Percentiles rank a stretch among this genome's conserved stretches.
Conservation (phyloP, 2,113 vertebrate species). For the Bubo scandiacus region DNA sequence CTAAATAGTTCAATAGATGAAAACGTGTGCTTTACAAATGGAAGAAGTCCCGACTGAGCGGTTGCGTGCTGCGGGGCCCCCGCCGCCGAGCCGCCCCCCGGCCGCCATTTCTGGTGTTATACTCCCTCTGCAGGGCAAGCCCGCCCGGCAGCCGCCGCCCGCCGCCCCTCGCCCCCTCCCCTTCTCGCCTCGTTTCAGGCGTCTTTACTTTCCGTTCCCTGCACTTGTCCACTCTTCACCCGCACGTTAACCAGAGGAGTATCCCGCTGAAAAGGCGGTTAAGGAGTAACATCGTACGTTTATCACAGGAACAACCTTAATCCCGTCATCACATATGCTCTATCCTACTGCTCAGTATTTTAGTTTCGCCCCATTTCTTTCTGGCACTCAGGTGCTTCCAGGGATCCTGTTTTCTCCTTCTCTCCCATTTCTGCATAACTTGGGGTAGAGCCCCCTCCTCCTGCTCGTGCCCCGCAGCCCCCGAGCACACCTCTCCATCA, state of each 20-base stretch:
- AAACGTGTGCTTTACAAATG: neutral
- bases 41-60: neutral
- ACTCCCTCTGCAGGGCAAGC: constrained; percentile 72
- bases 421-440: neutral
- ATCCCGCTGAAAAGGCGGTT: neutral
- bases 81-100: neutral
- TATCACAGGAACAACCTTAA: neutral
- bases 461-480: neutral
- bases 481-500: neutral
- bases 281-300: accelerated
- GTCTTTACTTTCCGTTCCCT: accelerated
- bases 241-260: accelerated
- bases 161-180: neutral
- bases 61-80: accelerated
- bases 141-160: neutral
- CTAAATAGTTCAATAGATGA: neutral
- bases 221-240: accelerated
- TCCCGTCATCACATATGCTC: too few species aligned
- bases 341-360: neutral
- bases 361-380: neutral
- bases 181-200: accelerated
- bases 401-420: neutral
- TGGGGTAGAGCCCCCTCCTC: neutral
- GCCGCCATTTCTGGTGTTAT: constrained; percentile 60
- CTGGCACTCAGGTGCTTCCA: neutral